Evolutionary conservation across 2,113 vertebrate genomes (phyloP).

Genomic region (Arvicanthis niloticus): DNA sequence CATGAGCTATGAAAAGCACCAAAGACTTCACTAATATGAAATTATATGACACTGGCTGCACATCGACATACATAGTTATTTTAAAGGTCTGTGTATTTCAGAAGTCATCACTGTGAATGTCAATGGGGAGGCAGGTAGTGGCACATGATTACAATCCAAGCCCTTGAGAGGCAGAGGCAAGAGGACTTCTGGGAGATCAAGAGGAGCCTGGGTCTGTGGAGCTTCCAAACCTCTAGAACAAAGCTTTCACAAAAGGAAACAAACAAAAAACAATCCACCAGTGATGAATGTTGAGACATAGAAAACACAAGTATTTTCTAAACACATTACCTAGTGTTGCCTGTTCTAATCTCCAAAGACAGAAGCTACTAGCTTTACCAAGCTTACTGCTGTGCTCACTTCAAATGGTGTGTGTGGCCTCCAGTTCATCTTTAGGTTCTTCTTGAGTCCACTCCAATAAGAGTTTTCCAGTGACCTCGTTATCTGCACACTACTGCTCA

Average conservation of each 20-base stretch:
- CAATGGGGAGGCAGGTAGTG: not conserved
- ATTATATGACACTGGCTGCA: not conserved
- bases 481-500: not conserved
- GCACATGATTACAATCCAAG: not conserved
- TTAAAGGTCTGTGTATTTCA: conserved; percentile 31
- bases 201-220: not conserved
- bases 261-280: not conserved
- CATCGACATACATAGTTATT: not conserved
- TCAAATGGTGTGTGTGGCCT: not conserved
- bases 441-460: not conserved
- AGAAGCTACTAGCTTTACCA: not conserved
- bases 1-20: not conserved
- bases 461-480: not conserved
- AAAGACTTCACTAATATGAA: not conserved
- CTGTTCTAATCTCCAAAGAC: not conserved
- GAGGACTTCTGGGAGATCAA: not conserved
- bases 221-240: not conserved
- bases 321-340: not conserved
- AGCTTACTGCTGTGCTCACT: not conserved
- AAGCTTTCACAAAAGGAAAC: not conserved
- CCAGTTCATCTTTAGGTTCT: not conserved
- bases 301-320: not conserved
- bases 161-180: not conserved
- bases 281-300: not conserved
- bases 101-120: not conserved